phyloP scores from a whole-genome alignment of 2,888 invertebrate genomes.

The Platycheirus rosarum region DNA sequence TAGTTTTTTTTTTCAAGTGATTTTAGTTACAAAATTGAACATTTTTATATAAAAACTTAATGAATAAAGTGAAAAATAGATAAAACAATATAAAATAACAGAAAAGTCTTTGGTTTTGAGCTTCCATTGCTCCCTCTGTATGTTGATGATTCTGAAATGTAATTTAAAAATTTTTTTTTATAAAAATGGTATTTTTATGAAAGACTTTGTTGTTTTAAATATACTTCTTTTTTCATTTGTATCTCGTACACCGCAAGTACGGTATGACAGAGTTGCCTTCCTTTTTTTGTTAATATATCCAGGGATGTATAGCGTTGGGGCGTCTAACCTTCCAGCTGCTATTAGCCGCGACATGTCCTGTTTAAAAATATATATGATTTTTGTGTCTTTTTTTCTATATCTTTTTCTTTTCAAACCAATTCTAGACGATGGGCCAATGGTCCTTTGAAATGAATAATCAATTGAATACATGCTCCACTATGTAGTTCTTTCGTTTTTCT shows the following conservation, averaged over 20 bases:
- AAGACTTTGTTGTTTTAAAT: neutral
- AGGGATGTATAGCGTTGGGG: conserved; percentile 90
- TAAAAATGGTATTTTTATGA: neutral
- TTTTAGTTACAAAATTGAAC: neutral
- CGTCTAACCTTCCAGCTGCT: conserved; percentile 88
- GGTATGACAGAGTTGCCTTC: conserved; percentile 88
- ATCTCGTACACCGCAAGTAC: conserved; percentile 90
- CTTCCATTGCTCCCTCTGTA: conserved; percentile 34
- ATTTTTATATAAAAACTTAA: neutral
- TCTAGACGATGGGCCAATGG: conserved; percentile 91
- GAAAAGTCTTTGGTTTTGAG: conserved; percentile 66
- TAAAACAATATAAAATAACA: conserved; percentile 32
- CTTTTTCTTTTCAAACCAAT: conserved; percentile 85
- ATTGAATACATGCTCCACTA: conserved; percentile 91
- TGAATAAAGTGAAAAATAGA: conserved; percentile 19
- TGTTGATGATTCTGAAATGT: conserved; percentile 62
- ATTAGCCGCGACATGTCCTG: conserved; percentile 88
- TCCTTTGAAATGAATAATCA: conserved; percentile 93
- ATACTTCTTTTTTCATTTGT: conserved; percentile 86
- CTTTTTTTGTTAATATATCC: conserved; percentile 89
- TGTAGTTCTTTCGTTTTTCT: conserved; percentile 90
- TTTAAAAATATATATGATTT: neutral
- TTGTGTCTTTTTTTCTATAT: too few species aligned
- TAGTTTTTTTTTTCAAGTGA: neutral
- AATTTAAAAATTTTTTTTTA: neutral